These are phyloP conservation scores for Meloidogyne chitwoodi DNA, from an alignment of 1,140 invertebrate species.

Conservation along the genomic window DNA sequence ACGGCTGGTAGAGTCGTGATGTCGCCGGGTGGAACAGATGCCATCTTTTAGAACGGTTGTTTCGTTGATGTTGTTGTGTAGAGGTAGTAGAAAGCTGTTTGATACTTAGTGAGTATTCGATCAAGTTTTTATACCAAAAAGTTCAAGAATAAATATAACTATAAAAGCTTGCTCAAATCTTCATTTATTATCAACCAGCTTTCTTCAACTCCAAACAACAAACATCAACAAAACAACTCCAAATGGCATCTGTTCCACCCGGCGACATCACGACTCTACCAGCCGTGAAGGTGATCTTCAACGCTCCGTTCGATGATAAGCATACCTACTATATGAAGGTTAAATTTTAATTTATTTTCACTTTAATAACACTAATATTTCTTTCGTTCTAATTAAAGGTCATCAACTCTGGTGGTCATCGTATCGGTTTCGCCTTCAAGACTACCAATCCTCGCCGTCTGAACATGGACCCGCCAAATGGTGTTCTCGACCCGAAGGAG, in stretches of 20 bases:
- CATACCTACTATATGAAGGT: conserved; percentile 47
- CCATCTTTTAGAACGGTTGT: too few relatives aligned
- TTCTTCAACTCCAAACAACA: not conserved
- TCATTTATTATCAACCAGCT: not conserved
- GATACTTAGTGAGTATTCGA: not conserved
- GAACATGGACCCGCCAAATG: conserved; percentile 34
- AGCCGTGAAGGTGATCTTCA: conserved; percentile 36
- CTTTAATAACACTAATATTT: too few relatives aligned
- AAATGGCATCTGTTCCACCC: conserved; percentile 33
- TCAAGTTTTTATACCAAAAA: not conserved
- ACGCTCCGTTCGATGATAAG: conserved; percentile 48
- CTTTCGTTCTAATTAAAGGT: too few relatives aligned
- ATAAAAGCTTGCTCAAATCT: too few relatives aligned
- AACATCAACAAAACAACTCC: not conserved
- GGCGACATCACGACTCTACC: conserved; percentile 38
- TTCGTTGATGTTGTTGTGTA: too few relatives aligned
- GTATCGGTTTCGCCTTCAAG: conserved; percentile 46
- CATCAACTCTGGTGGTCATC: conserved; percentile 38
- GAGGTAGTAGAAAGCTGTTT: not conserved
- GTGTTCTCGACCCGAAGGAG: conserved; percentile 46
- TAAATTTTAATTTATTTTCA: not conserved
- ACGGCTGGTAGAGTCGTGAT: conserved; percentile 28
- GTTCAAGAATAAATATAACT: too few relatives aligned
- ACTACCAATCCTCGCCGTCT: conserved; percentile 40
- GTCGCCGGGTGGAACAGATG: conserved; percentile 36